Conservation (phyloP, 2,888 invertebrate genomes). For the Asteroscopus sphinx region DNA sequence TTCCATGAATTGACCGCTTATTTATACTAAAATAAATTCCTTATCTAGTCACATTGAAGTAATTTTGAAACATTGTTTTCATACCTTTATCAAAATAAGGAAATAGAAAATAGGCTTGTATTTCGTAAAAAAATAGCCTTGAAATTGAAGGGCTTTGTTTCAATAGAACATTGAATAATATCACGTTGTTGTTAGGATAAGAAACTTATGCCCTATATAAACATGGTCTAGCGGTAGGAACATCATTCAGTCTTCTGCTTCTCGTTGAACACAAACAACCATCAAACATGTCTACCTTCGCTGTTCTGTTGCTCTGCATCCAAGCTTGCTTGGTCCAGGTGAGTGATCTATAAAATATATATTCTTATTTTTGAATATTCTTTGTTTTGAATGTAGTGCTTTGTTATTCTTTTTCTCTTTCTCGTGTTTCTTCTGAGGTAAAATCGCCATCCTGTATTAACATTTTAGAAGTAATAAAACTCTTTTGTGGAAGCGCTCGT, state of each 20-base stretch:
- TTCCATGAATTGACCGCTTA: constrained; percentile 14
- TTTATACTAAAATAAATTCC: constrained; percentile 19
- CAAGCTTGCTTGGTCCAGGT: constrained; percentile 51
- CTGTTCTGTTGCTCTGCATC: constrained; percentile 51
- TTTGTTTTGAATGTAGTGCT: no score
- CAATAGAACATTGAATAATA: neutral
- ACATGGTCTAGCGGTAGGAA: neutral
- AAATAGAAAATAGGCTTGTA: constrained; percentile 11
- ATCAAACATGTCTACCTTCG: constrained; percentile 44
- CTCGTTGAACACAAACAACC: constrained; percentile 23
- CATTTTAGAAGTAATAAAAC: no score
- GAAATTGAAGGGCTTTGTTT: constrained; percentile 4
- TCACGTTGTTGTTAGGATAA: constrained; percentile 1
- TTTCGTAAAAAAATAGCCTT: constrained; percentile 3
- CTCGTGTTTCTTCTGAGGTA: no score
- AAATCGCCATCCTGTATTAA: no score
- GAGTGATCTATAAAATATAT: no score
- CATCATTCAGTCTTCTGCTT: constrained; percentile 25
- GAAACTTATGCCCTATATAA: constrained; percentile 4
- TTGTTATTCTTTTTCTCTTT: no score
- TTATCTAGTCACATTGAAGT: constrained; percentile 16
- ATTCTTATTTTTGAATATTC: no score
- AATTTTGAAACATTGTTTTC: constrained; percentile 9
- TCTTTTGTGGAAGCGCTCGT: no score
- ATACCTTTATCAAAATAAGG: constrained; percentile 7